phyloP scores from a whole-genome alignment of 2,888 invertebrate genomes.

The Sinohyriopsis cumingii region DNA sequence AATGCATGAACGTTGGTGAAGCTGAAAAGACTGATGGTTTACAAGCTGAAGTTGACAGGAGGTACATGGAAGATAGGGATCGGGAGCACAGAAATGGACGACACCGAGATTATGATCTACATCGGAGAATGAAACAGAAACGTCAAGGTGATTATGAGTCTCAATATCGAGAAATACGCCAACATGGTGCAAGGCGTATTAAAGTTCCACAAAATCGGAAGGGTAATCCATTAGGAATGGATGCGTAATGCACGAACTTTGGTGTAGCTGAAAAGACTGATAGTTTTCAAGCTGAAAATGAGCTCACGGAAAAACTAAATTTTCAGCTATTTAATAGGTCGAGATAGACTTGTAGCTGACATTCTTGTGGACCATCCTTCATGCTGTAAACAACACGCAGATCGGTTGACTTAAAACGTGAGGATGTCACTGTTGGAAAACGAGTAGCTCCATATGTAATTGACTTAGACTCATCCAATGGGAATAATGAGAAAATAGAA shows the following conservation, averaged over 20 bases:
- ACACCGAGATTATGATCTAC: slow-evolving; percentile 7
- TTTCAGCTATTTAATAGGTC: slow-evolving; percentile 93
- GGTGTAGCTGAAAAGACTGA: slow-evolving; percentile 69
- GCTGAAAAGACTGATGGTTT: slow-evolving; percentile 8
- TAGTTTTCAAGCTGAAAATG: slow-evolving; percentile 75
- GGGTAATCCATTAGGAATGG: slow-evolving; percentile 17
- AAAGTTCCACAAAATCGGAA: slow-evolving; percentile 18
- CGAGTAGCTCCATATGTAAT: slow-evolving; percentile 93
- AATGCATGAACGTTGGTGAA: slow-evolving; percentile 4
- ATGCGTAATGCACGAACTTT: not conserved
- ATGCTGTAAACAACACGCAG: slow-evolving; percentile 99
- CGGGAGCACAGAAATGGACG: slow-evolving; percentile 9
- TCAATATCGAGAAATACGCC: slow-evolving; percentile 43
- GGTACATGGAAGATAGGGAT: slow-evolving; percentile 13
- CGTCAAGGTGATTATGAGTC: slow-evolving; percentile 39
- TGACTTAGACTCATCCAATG: slow-evolving; percentile 96
- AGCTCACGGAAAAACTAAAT: slow-evolving; percentile 64
- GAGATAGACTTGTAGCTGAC: slow-evolving; percentile 95
- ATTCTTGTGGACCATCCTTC: slow-evolving; percentile 99
- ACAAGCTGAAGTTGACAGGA: not conserved
- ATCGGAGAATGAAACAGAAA: slow-evolving; percentile 29
- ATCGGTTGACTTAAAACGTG: slow-evolving; percentile 81
- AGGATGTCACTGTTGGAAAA: slow-evolving; percentile 82
- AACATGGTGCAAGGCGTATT: slow-evolving; percentile 17
- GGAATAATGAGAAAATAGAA: slow-evolving; percentile 95